These are phyloP conservation scores for Carassius gibelio DNA, from an alignment of 2,113 vertebrate genomes.

Conservation along the genomic window DNA sequence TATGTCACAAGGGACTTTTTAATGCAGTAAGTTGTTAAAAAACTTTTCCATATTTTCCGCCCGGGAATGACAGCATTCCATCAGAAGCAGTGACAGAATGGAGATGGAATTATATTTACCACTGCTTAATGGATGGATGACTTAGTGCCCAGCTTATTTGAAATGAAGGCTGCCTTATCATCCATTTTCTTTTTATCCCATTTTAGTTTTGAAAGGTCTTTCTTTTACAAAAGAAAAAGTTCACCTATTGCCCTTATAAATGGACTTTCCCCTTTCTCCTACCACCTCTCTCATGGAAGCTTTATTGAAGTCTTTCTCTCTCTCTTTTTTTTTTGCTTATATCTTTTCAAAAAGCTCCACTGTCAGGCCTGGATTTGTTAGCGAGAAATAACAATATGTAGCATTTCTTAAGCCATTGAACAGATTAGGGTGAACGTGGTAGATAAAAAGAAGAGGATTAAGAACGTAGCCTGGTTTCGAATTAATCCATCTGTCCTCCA, in stretches of 20 bases:
- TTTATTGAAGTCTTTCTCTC: neutral
- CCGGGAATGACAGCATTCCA: constrained; percentile 1
- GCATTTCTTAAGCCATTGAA: constrained; percentile 41
- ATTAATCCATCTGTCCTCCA: constrained; percentile 41
- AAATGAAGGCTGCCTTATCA: neutral
- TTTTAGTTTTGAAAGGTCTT: neutral
- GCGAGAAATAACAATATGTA: constrained; percentile 32
- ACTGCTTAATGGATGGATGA: constrained; percentile 15
- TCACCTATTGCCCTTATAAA: neutral
- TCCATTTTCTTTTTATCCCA: constrained; percentile 5
- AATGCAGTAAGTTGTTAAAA: constrained; percentile 1
- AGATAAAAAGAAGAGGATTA: constrained; percentile 39
- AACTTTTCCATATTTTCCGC: neutral
- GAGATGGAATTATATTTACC: constrained; percentile 11
- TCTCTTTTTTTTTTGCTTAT: neutral
- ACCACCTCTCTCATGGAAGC: neutral
- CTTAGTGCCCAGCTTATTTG: neutral
- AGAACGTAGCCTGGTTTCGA: constrained; percentile 43
- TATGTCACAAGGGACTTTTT: constrained; percentile 24
- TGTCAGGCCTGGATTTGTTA: constrained; percentile 17
- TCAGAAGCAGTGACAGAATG: constrained; percentile 24
- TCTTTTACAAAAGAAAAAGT: neutral
- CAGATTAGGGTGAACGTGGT: constrained; percentile 39
- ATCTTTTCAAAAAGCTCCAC: neutral
- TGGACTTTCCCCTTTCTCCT: neutral